Evolutionary conservation across 1,140 invertebrate genomes (phyloP), one percentile per base, ranked within the genome.

Genomic region (Lepidurus apus): DNA sequence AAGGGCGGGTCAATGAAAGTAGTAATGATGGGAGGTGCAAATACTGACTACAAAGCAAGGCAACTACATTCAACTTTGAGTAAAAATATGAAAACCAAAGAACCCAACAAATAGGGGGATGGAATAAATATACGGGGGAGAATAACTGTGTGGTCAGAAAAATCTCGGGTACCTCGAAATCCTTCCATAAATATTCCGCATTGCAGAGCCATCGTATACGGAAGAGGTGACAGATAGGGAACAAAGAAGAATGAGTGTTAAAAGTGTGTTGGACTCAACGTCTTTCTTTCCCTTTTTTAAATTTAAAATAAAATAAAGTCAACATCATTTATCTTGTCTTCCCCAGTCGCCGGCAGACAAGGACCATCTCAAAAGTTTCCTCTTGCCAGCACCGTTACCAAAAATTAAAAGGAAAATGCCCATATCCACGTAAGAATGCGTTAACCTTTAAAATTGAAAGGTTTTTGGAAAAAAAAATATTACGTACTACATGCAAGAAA

Each of bases 321-420:
- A 9, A 65, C 53, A 65, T n/a, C 53, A 65, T n/a, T 34, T 84
- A 80, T 80, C 85, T 84, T 84, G 85, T 73, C 80, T 82, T 79
- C 81, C 79, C 82, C 82, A 83, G 84, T 84, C 83, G 53, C 53
- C 53, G 53, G 53, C 53, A 65, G 86, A 89, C 91, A 93, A 95
- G 93, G 93, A 95, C 93, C 94, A 95, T 95, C 93, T 95, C 94
- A 95, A 95, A 95, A 95, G 93, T 93, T 94, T 93, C 89, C 92
- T 92, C 89, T 87, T 65, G 53, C 53, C 53, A 65, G 53, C 53
- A 65, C 13, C 8, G n/a, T 65, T 65, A n/a, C 77, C 34, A 42
- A n/a, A 80, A 42, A 78, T 74, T 21, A 24, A 26, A 78, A 75
- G 24, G 24, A 73, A 78, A 77, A 47, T 77, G 42, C 42, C 75